Evolutionary conservation across 2,113 vertebrate genomes (phyloP).

Genomic region (Edolisoma coerulescens): DNA sequence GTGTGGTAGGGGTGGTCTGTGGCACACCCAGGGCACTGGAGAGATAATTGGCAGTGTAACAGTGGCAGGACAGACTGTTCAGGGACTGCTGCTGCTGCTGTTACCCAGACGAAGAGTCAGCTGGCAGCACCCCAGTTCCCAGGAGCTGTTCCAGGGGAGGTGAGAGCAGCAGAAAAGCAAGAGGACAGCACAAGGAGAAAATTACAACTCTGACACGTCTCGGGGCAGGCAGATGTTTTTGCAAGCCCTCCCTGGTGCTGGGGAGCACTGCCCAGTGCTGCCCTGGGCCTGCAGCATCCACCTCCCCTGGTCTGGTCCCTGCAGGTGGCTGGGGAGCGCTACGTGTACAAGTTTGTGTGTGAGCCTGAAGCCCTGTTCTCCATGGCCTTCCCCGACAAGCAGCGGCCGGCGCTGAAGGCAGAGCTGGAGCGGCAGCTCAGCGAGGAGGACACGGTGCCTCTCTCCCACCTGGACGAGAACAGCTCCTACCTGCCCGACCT

Average conservation of each 20-base stretch:
- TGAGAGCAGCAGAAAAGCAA: not conserved
- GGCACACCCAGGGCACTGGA: not conserved
- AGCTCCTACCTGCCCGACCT: slow-evolving; percentile 78
- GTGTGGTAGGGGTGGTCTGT: not conserved
- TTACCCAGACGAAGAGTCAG: not conserved
- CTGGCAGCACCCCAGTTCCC: not conserved
- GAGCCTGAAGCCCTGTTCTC: slow-evolving; percentile 95
- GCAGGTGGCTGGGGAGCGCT: slow-evolving; percentile 96
- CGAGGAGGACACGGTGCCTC: slow-evolving; percentile 93
- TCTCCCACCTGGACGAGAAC: slow-evolving; percentile 90
- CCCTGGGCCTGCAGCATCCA: not conserved
- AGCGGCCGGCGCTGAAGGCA: slow-evolving; percentile 85
- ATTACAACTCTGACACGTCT: fast-evolving
- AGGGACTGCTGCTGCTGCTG: not conserved
- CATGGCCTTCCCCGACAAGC: slow-evolving; percentile 92
- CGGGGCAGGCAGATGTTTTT: not conserved
- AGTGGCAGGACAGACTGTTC: not conserved
- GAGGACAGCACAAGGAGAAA: not conserved
- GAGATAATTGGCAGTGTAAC: not conserved
- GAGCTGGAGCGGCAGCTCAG: slow-evolving; percentile 88
- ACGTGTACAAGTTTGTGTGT: slow-evolving; percentile 98
- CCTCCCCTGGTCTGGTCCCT: not conserved
- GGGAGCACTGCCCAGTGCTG: not conserved
- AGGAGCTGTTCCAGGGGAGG: not conserved
- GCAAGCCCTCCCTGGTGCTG: not conserved